Conservation (phyloP, 2,797 vertebrate genomes). For the Catamblyrhynchus diadema region DNA sequence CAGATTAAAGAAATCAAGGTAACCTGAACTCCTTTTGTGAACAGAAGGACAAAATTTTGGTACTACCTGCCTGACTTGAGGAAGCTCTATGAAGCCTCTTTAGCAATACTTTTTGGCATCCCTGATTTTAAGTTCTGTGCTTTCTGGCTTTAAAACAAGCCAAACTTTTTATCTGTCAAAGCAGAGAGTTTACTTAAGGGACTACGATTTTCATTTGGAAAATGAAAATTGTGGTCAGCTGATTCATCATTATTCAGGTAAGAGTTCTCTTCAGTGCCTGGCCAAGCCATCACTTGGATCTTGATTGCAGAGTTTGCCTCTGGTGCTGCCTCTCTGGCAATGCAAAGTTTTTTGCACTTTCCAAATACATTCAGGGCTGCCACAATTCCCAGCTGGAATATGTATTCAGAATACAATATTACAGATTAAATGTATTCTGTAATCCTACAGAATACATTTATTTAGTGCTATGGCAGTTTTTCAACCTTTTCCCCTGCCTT, state of each 20-base stretch:
- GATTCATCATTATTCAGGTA: background rate
- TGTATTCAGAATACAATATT: too few species aligned
- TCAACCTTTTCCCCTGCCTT: background rate
- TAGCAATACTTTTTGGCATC: background rate
- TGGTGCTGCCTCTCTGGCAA: background rate
- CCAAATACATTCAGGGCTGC: rapidly evolving
- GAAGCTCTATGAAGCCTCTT: background rate
- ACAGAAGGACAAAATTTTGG: background rate
- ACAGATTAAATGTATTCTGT: too few species aligned
- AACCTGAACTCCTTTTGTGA: background rate
- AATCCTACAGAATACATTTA: background rate
- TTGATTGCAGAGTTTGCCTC: background rate
- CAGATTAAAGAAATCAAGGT: background rate
- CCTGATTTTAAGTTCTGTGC: background rate
- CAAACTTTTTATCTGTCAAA: background rate
- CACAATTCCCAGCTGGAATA: background rate
- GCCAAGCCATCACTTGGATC: background rate
- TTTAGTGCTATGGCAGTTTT: background rate
- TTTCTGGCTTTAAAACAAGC: background rate
- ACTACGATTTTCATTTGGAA: background rate
- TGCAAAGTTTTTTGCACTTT: background rate
- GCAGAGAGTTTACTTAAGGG: background rate
- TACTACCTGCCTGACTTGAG: background rate
- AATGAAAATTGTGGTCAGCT: background rate
- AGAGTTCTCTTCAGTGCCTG: background rate